Percentiles rank a stretch among this genome's conserved stretches.
phyloP scores from a whole-genome alignment of 2,888 invertebrate species.

The Coleophora flavipennella region DNA sequence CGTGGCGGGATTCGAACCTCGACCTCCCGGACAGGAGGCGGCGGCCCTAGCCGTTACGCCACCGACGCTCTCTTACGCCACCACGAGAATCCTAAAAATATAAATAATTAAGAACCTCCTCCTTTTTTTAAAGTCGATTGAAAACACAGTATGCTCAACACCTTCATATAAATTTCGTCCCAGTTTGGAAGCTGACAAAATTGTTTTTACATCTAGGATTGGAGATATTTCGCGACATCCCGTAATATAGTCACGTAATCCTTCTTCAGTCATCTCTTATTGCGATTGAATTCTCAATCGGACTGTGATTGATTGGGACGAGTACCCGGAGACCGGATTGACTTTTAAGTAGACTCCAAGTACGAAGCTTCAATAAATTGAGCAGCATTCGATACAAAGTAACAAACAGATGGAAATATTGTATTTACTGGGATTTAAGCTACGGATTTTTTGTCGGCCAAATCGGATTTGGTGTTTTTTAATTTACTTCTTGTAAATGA shows the following conservation, averaged over 20 bases:
- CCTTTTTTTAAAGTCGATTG: no score
- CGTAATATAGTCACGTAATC: slow-evolving; percentile 58
- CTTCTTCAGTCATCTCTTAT: slow-evolving; percentile 56
- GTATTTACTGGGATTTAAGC: slow-evolving; percentile 45
- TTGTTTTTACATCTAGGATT: background rate
- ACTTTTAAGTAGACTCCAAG: slow-evolving; percentile 57
- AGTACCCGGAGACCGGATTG: slow-evolving; percentile 45
- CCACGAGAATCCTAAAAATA: no score
- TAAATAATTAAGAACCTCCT: no score
- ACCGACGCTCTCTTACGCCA: no score
- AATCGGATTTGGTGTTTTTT: slow-evolving; percentile 20
- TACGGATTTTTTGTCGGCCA: slow-evolving; percentile 30
- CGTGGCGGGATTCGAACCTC: no score
- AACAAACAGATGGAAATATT: slow-evolving; percentile 47
- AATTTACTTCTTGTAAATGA: slow-evolving; percentile 18
- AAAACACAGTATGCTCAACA: no score
- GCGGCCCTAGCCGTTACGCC: no score
- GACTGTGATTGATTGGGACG: slow-evolving; percentile 64
- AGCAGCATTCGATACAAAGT: slow-evolving; percentile 49
- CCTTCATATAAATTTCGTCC: no score
- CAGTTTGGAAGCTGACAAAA: no score
- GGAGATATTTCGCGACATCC: slow-evolving; percentile 28
- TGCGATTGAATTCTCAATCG: slow-evolving; percentile 62
- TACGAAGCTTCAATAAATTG: slow-evolving; percentile 53
- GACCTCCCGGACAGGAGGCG: no score